Base-by-base conservation (phyloP, 30 jellyfish, hydroid and myxozoan species). In the Aurelia sp. region DNA sequence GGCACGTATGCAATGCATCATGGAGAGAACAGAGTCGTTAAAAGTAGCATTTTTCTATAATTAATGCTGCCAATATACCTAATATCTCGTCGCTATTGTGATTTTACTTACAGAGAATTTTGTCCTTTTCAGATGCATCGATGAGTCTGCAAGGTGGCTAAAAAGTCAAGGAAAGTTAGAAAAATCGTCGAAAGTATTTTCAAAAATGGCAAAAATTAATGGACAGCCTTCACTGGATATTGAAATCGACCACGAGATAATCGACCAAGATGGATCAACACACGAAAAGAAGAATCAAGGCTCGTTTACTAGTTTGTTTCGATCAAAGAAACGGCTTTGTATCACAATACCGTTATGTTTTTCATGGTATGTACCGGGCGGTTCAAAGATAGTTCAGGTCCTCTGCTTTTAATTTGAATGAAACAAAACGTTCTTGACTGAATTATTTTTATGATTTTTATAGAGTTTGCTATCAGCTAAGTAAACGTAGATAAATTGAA, bases 141-240 rank as follows among this genome's bases (percentile, higher is more conserved):
- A 96, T 19, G 97, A 91, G 78, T 91, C 97, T 4, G 74, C 90
- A 57, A 85, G 96, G 30, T 91, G 97, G 97, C 70, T 91, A 57
- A 68, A 70, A n/a, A 57, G 83, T 21, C 90, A 84, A 47, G 91
- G 94, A 11, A 61, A 67, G 4, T 53, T 84, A 22, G 76, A 75
- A 17, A 57, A 59, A 62, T 83, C 97, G 23, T 61, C 61, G 76
- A 62, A 70, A 19, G 74, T 85, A 4, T 51, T 91, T 21, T 73
- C 52, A 12, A 84, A 63, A 66, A 81, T 82, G 17, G 89, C 97
- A 55, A 60, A 18, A 47, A 27, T 70, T 52, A 91, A 91, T 44
- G 59, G 83, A 8, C 70, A 63, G 6, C 89, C 89, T 23, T 16
- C 19, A 11, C 74, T 76, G 0, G 66, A 63, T 30, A 58, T 40